Percentiles rank a stretch among this genome's conserved stretches.
Conservation (phyloP, 2,797 vertebrate species). For the Petrocephalus sullivani region DNA sequence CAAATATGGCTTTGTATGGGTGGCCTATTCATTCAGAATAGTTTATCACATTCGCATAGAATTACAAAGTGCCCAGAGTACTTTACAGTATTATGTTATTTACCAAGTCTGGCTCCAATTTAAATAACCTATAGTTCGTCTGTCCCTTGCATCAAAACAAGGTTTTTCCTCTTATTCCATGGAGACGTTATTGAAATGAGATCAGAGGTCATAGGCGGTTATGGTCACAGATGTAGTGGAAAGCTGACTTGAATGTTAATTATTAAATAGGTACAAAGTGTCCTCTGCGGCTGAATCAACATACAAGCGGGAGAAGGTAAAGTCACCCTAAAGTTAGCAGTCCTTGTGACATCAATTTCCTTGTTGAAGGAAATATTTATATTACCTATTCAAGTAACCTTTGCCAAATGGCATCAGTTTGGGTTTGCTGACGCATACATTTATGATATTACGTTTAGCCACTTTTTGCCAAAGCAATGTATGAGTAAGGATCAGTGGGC, state of each 20-base stretch:
- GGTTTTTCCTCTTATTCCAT: neutral
- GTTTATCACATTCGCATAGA: neutral
- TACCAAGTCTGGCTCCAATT: neutral
- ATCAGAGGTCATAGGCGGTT: conserved; percentile 11
- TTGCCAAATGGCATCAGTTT: neutral
- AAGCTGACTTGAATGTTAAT: conserved; percentile 13
- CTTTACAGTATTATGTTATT: neutral
- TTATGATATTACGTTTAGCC: neutral
- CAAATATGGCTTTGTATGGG: neutral
- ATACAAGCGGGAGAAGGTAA: neutral
- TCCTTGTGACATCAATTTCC: neutral
- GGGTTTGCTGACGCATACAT: neutral
- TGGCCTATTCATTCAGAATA: neutral
- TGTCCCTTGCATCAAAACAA: neutral
- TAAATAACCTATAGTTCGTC: neutral
- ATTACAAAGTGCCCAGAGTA: neutral
- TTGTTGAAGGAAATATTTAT: neutral
- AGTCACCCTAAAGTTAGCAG: neutral
- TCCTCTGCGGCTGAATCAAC: conserved; percentile 7
- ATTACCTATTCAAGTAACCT: neutral
- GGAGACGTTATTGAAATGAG: neutral
- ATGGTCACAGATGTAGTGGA: neutral
- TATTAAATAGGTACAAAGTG: neutral
- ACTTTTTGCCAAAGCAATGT: neutral
- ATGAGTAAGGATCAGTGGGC: neutral